phyloP scores from a whole-genome alignment of 1,140 invertebrate species.

The Dendrolimus kikuchii region DNA sequence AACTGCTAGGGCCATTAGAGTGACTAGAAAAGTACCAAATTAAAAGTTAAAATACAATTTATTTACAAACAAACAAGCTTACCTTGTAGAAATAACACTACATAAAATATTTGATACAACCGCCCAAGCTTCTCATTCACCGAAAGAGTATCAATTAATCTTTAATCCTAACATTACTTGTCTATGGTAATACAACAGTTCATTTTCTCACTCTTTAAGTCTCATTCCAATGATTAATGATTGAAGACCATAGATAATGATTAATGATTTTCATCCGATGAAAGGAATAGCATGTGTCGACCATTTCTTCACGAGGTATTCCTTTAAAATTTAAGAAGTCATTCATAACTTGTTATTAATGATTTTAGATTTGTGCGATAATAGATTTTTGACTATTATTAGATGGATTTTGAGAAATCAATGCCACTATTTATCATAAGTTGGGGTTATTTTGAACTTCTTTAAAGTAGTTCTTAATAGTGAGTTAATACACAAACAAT shows the following conservation, averaged over 20 bases:
- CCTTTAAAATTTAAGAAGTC: conserved; percentile 56
- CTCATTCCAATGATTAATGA: conserved; percentile 68
- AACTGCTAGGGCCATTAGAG: no score
- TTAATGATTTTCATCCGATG: conserved; percentile 53
- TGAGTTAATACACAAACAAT: no score
- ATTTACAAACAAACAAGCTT: no score
- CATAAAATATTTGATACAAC: no score
- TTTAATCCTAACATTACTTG: conserved; percentile 65
- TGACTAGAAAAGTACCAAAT: no score
- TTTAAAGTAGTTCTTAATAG: no score
- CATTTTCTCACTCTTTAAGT: conserved; percentile 69
- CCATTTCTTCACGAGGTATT: conserved; percentile 39
- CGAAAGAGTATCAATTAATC: conserved; percentile 51
- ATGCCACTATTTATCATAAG: no score
- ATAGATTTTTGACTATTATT: conserved; percentile 19
- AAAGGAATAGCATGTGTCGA: conserved; percentile 56
- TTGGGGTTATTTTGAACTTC: no score
- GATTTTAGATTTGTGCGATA: conserved; percentile 33
- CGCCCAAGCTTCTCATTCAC: no score
- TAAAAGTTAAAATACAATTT: no score
- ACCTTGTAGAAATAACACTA: no score
- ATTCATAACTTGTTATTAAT: conserved; percentile 57
- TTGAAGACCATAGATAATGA: conserved; percentile 39
- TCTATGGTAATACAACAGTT: conserved; percentile 54
- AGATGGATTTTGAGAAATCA: background rate